Conservation (phyloP, 2,888 invertebrate genomes). For the Conchocele bisecta region DNA sequence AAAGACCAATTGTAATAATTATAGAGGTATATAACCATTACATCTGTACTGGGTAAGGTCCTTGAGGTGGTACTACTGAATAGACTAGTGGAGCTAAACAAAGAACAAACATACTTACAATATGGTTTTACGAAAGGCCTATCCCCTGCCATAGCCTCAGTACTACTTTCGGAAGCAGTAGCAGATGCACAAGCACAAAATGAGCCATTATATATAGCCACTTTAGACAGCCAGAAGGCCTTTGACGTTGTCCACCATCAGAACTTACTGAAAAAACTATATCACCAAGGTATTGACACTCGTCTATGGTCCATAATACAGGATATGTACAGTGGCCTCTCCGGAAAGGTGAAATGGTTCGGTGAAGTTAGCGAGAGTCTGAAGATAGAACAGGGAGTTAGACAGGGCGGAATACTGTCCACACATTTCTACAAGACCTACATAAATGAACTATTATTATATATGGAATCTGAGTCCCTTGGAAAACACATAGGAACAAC, state of each 20-base stretch:
- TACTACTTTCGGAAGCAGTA: not conserved
- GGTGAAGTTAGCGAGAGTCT: not conserved
- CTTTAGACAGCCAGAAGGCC: conserved; percentile 6
- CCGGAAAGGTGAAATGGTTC: conserved; percentile 8
- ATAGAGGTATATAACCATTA: conserved; percentile 14
- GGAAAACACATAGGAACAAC: not conserved
- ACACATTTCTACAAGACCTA: conserved; percentile 7
- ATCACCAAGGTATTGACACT: not conserved
- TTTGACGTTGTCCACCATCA: conserved; percentile 6
- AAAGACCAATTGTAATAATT: conserved; percentile 12
- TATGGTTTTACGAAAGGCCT: conserved; percentile 8
- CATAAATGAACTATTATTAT: not conserved
- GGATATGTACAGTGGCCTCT: not conserved
- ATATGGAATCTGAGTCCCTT: not conserved
- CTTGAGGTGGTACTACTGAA: not conserved
- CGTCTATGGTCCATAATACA: not conserved
- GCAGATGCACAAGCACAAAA: not conserved
- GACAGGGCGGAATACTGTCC: conserved; percentile 16
- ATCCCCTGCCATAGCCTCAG: not conserved
- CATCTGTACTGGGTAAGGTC: not conserved
- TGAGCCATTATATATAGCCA: not conserved
- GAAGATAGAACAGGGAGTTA: not conserved
- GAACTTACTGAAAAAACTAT: conserved; percentile 1
- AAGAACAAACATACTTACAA: not conserved
- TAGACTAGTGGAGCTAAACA: not conserved